These are phyloP conservation scores for Panorpa germanica DNA, from an alignment of 2,888 invertebrate species.

Conservation along the genomic window DNA sequence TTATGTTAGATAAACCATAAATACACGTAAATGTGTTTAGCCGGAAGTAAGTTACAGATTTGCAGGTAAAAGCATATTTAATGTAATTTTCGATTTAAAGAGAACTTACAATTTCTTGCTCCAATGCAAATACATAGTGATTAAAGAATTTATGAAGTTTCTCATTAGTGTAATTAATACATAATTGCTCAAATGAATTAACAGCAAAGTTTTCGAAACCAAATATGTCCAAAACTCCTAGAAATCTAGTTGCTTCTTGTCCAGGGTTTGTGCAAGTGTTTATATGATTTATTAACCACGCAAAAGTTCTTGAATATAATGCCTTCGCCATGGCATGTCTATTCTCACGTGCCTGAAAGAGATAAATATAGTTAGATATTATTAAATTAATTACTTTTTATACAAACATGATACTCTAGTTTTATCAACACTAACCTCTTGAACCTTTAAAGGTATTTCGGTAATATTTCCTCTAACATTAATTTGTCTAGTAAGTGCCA, in stretches of 20 bases:
- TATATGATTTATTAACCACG: conserved; percentile 83
- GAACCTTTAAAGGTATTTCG: conserved; percentile 73
- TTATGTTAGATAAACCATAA: conserved; percentile 13
- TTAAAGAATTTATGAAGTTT: conserved; percentile 92
- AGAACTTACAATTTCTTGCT: conserved; percentile 78
- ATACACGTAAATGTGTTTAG: conserved; percentile 9
- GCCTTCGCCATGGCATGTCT: conserved; percentile 89
- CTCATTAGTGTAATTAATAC: conserved; percentile 88
- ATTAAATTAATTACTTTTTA: conserved; percentile 1
- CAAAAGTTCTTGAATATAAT: conserved; percentile 74
- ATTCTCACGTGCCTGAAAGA: conserved; percentile 59
- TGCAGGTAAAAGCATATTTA: conserved; percentile 5
- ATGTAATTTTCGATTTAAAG: no score
- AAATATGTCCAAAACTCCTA: conserved; percentile 84
- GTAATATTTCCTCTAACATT: conserved; percentile 86
- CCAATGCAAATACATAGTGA: conserved; percentile 86
- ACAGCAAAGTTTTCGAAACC: conserved; percentile 82
- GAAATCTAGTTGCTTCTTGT: conserved; percentile 53
- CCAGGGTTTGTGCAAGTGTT: conserved; percentile 84
- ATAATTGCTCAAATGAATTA: conserved; percentile 86
- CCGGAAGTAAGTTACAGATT: conserved; percentile 7
- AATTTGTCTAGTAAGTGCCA: conserved; percentile 62
- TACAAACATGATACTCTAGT: conserved; percentile 1
- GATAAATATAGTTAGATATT: conserved; percentile 8
- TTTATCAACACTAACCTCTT: conserved; percentile 40